These are phyloP conservation scores for Isotomurus palustris DNA, from an alignment of 2,888 invertebrate genomes.

Conservation along the genomic window DNA sequence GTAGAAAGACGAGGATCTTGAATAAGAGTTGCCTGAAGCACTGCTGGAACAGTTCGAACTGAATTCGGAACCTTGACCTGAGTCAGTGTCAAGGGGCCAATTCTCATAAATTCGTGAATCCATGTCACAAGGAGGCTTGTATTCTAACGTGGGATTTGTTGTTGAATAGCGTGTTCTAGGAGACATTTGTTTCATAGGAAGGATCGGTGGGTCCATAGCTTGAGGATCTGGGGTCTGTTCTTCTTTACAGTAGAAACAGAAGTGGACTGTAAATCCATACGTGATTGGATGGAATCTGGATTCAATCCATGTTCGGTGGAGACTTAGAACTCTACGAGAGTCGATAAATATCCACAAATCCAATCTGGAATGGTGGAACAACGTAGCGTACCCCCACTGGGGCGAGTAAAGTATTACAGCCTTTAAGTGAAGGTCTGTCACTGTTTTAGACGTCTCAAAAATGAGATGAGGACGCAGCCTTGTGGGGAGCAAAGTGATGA, in stretches of 20 bases:
- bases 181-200: not conserved
- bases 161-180: not conserved
- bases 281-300: slow-evolving; percentile 31
- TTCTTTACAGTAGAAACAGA: slow-evolving; percentile 39
- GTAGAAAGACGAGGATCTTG: slow-evolving; percentile 4
- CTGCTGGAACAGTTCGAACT: slow-evolving; percentile 24
- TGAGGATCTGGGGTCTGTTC: slow-evolving; percentile 4
- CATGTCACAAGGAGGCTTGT: slow-evolving; percentile 6
- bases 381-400: slow-evolving; percentile 36
- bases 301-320: slow-evolving; percentile 34
- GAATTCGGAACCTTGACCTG: slow-evolving; percentile 38
- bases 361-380: slow-evolving; percentile 42
- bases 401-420: slow-evolving; percentile 32
- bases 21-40: slow-evolving; percentile 11
- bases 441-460: slow-evolving; percentile 38
- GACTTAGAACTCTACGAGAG: slow-evolving; percentile 32
- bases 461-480: slow-evolving; percentile 39
- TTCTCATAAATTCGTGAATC: slow-evolving; percentile 42
- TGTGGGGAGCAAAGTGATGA: slow-evolving; percentile 34
- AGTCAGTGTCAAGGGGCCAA: slow-evolving; percentile 44
- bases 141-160: not conserved
- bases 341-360: slow-evolving; percentile 44
- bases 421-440: slow-evolving; percentile 30
- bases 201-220: not conserved
- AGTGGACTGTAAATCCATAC: slow-evolving; percentile 28